These are phyloP conservation scores for Strix occidentalis DNA, from an alignment of 2,797 vertebrate species.

Conservation along the genomic window DNA sequence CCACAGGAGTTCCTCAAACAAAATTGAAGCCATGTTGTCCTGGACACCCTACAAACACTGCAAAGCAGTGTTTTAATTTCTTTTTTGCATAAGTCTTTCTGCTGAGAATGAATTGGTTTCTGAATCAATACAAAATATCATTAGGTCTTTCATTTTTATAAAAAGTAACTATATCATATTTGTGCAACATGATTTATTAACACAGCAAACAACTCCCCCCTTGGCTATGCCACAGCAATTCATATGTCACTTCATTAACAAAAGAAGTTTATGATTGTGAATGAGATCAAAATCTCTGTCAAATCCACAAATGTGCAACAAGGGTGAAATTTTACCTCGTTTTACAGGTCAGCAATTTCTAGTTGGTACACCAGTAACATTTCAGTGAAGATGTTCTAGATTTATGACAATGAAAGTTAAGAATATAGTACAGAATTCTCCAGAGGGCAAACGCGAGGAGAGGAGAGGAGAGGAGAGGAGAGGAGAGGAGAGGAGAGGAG, in stretches of 20 bases:
- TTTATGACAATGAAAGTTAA: background rate
- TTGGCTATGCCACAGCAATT: background rate
- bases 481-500: too few species aligned
- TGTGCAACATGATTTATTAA: background rate
- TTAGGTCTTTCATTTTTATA: background rate
- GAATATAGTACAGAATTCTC: background rate
- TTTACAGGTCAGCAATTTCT: background rate
- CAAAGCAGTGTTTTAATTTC: background rate
- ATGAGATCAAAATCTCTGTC: background rate
- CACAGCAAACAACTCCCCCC: background rate
- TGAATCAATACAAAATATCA: background rate
- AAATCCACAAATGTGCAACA: background rate
- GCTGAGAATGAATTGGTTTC: background rate
- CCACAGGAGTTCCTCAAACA: background rate
- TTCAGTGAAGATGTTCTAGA: background rate
- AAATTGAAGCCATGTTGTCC: background rate
- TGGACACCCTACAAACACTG: background rate
- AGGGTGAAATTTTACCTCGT: background rate
- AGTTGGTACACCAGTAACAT: background rate
- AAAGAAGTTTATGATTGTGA: background rate
- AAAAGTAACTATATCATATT: background rate
- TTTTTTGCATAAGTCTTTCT: background rate
- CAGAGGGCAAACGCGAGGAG: background rate
- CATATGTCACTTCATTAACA: background rate
- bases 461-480: too few species aligned